Evolutionary conservation across 2,888 invertebrate species (phyloP), one percentile per base, ranked within the genome.

Genomic region (Drosophila diplacantha): DNA sequence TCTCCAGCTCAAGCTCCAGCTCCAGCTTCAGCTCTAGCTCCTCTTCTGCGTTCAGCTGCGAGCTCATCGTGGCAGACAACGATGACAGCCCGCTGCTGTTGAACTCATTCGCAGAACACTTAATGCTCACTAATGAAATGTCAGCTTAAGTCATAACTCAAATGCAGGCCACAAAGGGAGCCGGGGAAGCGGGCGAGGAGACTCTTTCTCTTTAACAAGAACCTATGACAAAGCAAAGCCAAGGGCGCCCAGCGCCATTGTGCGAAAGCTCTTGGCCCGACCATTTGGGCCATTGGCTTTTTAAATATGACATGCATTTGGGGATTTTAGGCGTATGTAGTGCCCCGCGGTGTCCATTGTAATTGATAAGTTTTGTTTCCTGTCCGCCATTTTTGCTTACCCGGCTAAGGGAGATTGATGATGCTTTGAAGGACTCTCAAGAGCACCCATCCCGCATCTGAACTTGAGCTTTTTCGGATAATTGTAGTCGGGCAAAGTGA

Each of bases 71-170:
- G n/a, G 46, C n/a, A 34, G 65, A 29, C 57, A 46, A 37, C 66
- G 46, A 50, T 47, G 60, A 65, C 72, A 58, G 52, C 52, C 37
- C 53, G 67, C 60, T 57, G 61, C 58, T 57, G 79, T 69, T 75
- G 72, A 82, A 78, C 78, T 82, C 82, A 80, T 80, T 78, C 81
- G 74, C 78, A 74, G 72, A 69, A 78, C 78, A 83, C 81, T 80
- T 80, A 80, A 83, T 80, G 81, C 80, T 71, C 83, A 77, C 85
- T 85, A 86, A 85, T 86, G 86, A 86, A 85, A 85, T 86, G 85
- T 84, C 85, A 83, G 86, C 84, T 85, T 85, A 85, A 83, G 85
- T 85, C 85, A 85, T 85, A 85, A 86, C 75, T 85, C 85, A 85
- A 75, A 73, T 73, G 72, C 81, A 74, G 72, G 47, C 41, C 72